Percentiles rank a stretch among this genome's conserved stretches.
phyloP scores from a whole-genome alignment of 2,888 invertebrate species.

The Crocallis elinguaria region DNA sequence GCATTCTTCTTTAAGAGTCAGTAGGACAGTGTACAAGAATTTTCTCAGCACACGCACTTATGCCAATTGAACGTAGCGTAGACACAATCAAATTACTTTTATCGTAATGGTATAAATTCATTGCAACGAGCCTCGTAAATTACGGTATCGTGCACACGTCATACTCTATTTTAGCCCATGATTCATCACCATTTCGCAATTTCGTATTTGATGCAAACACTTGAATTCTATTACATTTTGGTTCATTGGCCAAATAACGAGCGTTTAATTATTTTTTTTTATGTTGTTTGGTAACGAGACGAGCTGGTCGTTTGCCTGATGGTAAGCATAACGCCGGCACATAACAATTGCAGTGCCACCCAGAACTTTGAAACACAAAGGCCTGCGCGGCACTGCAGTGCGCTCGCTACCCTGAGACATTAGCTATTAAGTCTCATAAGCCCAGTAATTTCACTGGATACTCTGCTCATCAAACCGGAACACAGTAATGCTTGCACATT shows the following conservation, averaged over 20 bases:
- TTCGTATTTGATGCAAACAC: slow-evolving; percentile 42
- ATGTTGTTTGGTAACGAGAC: slow-evolving; percentile 23
- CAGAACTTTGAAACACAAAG: too few species aligned
- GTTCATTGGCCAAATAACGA: slow-evolving; percentile 62
- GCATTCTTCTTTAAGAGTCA: too few species aligned
- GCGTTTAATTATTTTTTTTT: slow-evolving; percentile 24
- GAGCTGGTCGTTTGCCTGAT: background rate
- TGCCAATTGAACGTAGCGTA: slow-evolving; percentile 9
- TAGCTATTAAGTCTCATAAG: too few species aligned
- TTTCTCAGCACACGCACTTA: too few species aligned
- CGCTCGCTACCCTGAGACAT: too few species aligned
- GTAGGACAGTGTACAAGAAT: too few species aligned
- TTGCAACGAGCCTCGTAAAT: slow-evolving; percentile 18
- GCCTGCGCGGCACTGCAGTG: too few species aligned
- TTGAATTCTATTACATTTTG: slow-evolving; percentile 45
- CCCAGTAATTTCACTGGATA: too few species aligned
- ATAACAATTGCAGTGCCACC: too few species aligned
- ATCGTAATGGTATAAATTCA: slow-evolving; percentile 22
- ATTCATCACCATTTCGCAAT: slow-evolving; percentile 48
- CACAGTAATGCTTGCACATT: too few species aligned
- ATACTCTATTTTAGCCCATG: slow-evolving; percentile 48
- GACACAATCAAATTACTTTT: slow-evolving; percentile 15
- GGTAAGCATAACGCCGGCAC: background rate
- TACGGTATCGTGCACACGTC: slow-evolving; percentile 25
- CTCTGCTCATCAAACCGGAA: too few species aligned